These are phyloP conservation scores for Pyxicephalus adspersus DNA, from an alignment of 2,113 vertebrate species.

Conservation along the genomic window DNA sequence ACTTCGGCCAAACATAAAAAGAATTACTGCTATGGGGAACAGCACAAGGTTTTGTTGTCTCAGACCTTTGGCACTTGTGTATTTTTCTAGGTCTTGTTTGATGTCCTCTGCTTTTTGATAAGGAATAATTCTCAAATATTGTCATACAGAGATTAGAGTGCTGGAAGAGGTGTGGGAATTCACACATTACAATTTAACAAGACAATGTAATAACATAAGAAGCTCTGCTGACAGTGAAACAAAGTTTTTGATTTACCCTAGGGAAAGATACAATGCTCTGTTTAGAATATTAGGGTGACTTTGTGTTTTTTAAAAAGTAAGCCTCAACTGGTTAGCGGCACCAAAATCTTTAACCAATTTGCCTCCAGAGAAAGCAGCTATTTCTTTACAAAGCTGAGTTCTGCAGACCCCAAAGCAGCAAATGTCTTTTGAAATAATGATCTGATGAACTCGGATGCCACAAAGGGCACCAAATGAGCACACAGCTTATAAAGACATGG, in stretches of 20 bases:
- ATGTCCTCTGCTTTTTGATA: background rate
- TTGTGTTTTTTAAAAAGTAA: slow-evolving; percentile 23
- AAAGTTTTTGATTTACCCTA: background rate
- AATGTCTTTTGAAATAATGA: slow-evolving; percentile 24
- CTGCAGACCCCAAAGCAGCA: slow-evolving; percentile 10
- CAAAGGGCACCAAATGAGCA: slow-evolving; percentile 17
- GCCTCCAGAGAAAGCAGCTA: background rate
- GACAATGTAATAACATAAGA: background rate
- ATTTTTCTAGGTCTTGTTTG: too few relatives aligned
- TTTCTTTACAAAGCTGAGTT: background rate
- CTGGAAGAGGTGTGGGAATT: background rate
- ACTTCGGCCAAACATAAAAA: too few relatives aligned
- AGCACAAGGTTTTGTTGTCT: too few relatives aligned
- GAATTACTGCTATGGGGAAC: too few relatives aligned
- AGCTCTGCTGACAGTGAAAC: background rate
- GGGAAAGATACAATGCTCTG: slow-evolving; percentile 2
- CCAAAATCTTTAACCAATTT: slow-evolving; percentile 32
- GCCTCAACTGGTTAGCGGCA: slow-evolving; percentile 22
- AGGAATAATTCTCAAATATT: background rate
- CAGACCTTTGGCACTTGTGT: too few relatives aligned
- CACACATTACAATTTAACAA: background rate
- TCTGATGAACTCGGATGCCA: slow-evolving; percentile 10
- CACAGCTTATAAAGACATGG: background rate
- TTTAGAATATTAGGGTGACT: slow-evolving; percentile 18
- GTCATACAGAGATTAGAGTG: background rate